Evolutionary conservation across 2,888 invertebrate genomes (phyloP).

Genomic region (Hydraecia micacea): DNA sequence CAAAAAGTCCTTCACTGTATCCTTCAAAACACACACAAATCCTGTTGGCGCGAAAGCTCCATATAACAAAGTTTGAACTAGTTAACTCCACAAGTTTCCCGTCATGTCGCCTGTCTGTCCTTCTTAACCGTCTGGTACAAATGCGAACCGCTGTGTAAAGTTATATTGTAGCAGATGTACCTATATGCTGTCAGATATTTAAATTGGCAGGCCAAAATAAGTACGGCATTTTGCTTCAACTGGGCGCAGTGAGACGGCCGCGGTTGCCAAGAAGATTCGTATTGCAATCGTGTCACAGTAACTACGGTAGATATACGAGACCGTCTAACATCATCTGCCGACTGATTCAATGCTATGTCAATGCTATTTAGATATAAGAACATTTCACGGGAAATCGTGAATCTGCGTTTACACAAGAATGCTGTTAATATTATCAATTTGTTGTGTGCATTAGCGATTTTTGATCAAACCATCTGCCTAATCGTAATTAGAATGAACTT

Average conservation of each 20-base stretch:
- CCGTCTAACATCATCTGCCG: constrained; percentile 59
- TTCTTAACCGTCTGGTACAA: constrained; percentile 70
- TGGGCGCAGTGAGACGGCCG: constrained; percentile 81
- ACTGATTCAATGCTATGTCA: constrained; percentile 44
- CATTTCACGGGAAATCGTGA: constrained; percentile 27
- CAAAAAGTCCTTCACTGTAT: constrained; percentile 59
- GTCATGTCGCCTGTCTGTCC: constrained; percentile 71
- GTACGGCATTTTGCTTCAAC: constrained; percentile 90
- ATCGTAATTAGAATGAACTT: constrained; percentile 14
- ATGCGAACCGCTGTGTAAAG: constrained; percentile 72
- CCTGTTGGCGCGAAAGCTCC: constrained; percentile 76
- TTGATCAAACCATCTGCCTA: background rate
- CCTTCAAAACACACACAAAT: constrained; percentile 70
- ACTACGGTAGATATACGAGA: constrained; percentile 64
- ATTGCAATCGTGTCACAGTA: constrained; percentile 85
- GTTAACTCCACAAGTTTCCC: constrained; percentile 62
- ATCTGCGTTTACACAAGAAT: constrained; percentile 21
- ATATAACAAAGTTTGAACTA: constrained; percentile 62
- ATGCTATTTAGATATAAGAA: constrained; percentile 30
- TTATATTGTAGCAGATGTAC: constrained; percentile 72
- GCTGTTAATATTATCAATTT: constrained; percentile 17
- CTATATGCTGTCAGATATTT: constrained; percentile 80
- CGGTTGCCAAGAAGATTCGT: constrained; percentile 87
- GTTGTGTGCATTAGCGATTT: constrained; percentile 15
- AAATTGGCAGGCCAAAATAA: constrained; percentile 90